These are phyloP conservation scores for Garra rufa DNA, from an alignment of 2,113 vertebrate species.

Conservation along the genomic window DNA sequence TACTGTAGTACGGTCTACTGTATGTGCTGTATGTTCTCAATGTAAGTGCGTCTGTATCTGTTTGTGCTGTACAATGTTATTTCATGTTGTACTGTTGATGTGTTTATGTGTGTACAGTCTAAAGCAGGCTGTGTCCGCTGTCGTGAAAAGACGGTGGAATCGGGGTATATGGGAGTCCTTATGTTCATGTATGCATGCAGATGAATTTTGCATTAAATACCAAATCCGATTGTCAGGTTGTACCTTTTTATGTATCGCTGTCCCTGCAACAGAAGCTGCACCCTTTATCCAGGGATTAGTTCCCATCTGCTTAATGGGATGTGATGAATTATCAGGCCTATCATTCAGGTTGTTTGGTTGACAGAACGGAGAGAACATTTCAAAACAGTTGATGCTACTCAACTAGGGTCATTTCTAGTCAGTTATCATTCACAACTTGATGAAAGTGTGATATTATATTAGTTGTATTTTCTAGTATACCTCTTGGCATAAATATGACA, in stretches of 20 bases:
- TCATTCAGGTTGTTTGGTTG: conserved; percentile 7
- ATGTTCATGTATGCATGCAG: conserved; percentile 56
- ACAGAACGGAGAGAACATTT: conserved; percentile 7
- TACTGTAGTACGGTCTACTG: conserved; percentile 57
- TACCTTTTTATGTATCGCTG: conserved; percentile 63
- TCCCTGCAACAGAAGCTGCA: conserved; percentile 72
- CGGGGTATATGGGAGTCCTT: conserved; percentile 20
- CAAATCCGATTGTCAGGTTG: conserved; percentile 53
- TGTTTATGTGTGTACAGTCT: conserved; percentile 67
- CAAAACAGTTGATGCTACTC: background rate
- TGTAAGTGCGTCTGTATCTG: conserved; percentile 61
- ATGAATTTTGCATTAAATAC: conserved; percentile 64
- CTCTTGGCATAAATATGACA: background rate
- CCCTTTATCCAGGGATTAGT: conserved; percentile 44
- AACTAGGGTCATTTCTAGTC: background rate
- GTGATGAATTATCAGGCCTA: background rate
- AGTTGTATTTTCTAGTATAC: conserved; percentile 5
- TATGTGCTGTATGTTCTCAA: conserved; percentile 51
- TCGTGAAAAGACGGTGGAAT: conserved; percentile 31
- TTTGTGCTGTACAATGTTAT: conserved; percentile 58
- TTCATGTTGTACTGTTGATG: conserved; percentile 64
- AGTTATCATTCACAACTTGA: background rate
- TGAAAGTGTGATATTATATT: background rate
- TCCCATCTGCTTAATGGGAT: conserved; percentile 17
- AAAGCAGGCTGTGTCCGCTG: conserved; percentile 40